Evolutionary conservation across 1,140 invertebrate species (phyloP), one percentile per base, ranked within the genome.

Genomic region (Bombus difficillimus): DNA sequence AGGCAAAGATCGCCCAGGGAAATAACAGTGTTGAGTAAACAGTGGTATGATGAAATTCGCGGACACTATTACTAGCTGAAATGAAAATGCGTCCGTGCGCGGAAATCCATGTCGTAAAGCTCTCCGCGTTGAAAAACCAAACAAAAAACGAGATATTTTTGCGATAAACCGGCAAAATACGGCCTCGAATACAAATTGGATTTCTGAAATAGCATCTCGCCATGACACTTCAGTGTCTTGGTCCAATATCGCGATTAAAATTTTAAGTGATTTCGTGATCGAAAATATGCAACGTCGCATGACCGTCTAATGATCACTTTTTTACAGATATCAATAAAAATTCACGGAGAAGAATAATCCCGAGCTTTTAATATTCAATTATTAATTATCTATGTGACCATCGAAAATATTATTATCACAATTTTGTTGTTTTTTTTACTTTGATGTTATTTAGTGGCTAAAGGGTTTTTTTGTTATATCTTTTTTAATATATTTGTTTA

Each of bases 81-180:
- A 83, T 78, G 82, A 77, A 47, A 84, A 62, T 84, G 62, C 82
- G 37, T 13, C 10, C 75, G 75, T 78, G 82, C 47, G 9, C 82
- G 37, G 82, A 71, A 79, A 84, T 84, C 53, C 82, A 69, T 84
- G 59, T 79, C 66, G 82, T 15, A 32, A 77, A 78, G 9, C 74
- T n/a, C 47, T 12, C 12, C 18, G 3, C 10, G 72, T 28, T 28
- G 43, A 22, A 32, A 53, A 32, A 32, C n/a, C n/a, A 83, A 69
- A 76, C 47, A 22, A 28, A 59, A 57, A 68, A 22, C 28, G 13
- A 47, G n/a, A 73, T 32, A 73, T 66, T 47, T 76, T 32, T 37
- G 18, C 72, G 66, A 53, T 37, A 78, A 43, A 43, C n/a, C 10
- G 34, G 2, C 15, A n/a, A 73, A 34, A 47, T 53, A 34, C 43